Conservation (phyloP, 1,140 invertebrate species). For the Vollenhovia emeryi region DNA sequence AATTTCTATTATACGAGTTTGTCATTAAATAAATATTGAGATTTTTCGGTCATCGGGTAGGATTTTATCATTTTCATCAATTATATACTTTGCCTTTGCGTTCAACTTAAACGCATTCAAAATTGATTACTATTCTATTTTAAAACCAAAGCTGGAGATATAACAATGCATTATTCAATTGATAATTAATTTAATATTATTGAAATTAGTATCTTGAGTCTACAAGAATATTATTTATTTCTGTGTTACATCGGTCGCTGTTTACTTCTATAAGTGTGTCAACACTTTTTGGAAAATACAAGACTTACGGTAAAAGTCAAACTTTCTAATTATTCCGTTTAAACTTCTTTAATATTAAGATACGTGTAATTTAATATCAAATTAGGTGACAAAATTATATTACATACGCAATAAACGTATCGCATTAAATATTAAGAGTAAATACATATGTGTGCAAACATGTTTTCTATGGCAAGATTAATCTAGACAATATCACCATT, state of each 20-base stretch:
- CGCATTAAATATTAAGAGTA: background rate
- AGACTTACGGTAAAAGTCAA: background rate
- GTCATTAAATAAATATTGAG: background rate
- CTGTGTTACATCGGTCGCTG: background rate
- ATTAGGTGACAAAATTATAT: conserved; percentile 9
- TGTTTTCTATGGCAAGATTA: background rate
- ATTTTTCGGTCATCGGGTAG: background rate
- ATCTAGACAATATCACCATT: background rate
- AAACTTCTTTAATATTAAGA: background rate
- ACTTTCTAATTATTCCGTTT: conserved; percentile 14
- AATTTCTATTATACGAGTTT: background rate
- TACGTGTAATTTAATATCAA: too few relatives aligned
- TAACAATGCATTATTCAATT: background rate
- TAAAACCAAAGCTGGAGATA: background rate
- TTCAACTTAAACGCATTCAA: background rate
- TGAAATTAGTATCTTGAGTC: background rate
- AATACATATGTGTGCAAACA: background rate
- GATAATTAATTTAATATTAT: background rate
- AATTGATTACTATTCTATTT: background rate
- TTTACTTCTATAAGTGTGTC: background rate
- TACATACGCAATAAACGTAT: background rate
- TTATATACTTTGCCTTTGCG: background rate
- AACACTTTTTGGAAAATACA: background rate
- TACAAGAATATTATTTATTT: background rate
- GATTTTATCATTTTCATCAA: background rate